Conservation (phyloP, 1,140 invertebrate genomes). For the Tyrophagus putrescentiae region DNA sequence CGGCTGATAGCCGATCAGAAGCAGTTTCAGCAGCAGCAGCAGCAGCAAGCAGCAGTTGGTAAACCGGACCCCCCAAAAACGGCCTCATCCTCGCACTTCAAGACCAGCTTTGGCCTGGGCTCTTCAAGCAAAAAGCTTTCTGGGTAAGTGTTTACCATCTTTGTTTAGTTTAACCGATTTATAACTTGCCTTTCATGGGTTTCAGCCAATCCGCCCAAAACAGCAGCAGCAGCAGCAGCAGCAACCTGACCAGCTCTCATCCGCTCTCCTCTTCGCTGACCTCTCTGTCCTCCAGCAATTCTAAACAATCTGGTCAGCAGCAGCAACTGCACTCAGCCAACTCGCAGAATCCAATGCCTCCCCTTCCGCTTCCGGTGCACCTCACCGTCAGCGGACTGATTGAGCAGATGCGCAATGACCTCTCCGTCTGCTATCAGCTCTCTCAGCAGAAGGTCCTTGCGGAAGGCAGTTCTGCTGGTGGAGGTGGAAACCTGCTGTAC, state of each 20-base stretch:
- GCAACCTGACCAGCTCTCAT: neutral
- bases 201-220: neutral
- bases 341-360: neutral
- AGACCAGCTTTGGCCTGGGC: neutral
- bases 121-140: no score
- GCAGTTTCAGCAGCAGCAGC: no score
- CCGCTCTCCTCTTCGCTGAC: neutral
- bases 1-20: neutral
- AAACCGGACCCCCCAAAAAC: neutral
- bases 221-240: neutral
- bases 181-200: no score
- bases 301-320: neutral
- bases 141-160: no score
- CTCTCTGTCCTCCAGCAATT: neutral
- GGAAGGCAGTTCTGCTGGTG: no score
- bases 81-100: neutral
- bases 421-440: neutral
- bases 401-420: slow-evolving; percentile 15
- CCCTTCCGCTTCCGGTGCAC: neutral
- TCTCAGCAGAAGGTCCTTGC: slow-evolving; percentile 4
- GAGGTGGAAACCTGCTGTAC: slow-evolving; percentile 32
- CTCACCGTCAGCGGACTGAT: neutral
- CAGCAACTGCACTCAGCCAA: neutral
- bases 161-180: no score
- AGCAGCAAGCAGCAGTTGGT: no score